A percentile compares a stretch with the other conserved stretches of the same genome.
phyloP scores from a whole-genome alignment of 2,888 invertebrate species.

The Nomada fabriciana region DNA sequence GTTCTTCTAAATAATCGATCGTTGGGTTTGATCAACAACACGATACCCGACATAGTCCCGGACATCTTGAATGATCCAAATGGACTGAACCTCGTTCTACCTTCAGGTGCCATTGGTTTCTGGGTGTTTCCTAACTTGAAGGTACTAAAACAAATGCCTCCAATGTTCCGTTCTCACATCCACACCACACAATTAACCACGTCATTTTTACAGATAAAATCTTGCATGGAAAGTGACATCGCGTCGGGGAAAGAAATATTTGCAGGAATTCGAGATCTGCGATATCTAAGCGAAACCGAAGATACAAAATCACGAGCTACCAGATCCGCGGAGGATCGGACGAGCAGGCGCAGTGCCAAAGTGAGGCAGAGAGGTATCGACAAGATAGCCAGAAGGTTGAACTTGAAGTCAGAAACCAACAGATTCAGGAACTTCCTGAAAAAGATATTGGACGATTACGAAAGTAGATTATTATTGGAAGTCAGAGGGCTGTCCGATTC shows the following conservation, averaged over 20 bases:
- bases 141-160: constrained; percentile 55
- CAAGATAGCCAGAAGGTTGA: constrained; percentile 30
- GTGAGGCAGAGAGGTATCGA: neutral
- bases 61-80: constrained; percentile 85
- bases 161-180: rapidly evolving
- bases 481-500: neutral
- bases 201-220: constrained; percentile 54
- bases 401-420: constrained; percentile 58
- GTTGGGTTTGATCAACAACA: constrained; percentile 86
- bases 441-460: constrained; percentile 37
- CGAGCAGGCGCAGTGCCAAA: neutral
- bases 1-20: constrained; percentile 88
- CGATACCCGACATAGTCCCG: constrained; percentile 84
- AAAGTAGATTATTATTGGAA: neutral
- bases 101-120: constrained; percentile 90
- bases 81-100: constrained; percentile 87
- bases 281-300: neutral
- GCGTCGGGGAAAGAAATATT: neutral
- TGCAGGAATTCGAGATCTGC: neutral
- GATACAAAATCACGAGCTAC: neutral
- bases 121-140: constrained; percentile 90
- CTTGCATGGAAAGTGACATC: constrained; percentile 65
- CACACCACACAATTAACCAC: neutral
- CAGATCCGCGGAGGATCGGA: neutral
- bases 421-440: constrained; percentile 65